A percentile compares a stretch with the other conserved stretches of the same genome.
These are phyloP conservation scores for Neogale vison DNA, from an alignment of 2,113 vertebrate species.

Conservation along the genomic window DNA sequence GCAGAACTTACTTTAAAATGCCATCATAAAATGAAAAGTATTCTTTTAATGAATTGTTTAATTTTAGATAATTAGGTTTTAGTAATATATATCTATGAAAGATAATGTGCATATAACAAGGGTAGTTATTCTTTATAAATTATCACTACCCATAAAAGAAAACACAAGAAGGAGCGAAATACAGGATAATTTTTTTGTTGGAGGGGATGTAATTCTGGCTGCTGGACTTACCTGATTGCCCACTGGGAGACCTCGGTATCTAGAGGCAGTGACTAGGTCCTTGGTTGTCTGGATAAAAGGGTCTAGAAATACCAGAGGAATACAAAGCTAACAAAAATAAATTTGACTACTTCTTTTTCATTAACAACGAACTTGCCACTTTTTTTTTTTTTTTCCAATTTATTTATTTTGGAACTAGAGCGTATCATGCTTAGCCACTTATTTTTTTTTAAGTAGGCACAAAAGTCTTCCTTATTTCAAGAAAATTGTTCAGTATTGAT, in stretches of 20 bases:
- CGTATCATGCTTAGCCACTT: too few relatives aligned
- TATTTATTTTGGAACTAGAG: too few relatives aligned
- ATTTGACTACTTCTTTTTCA: background rate
- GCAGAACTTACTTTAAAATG: background rate
- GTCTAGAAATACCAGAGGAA: background rate
- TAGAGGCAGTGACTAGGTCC: background rate
- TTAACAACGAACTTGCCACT: background rate
- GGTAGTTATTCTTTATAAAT: conserved; percentile 14
- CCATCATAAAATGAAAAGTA: background rate
- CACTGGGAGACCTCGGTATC: background rate
- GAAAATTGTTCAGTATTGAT: background rate
- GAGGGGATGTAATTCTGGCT: background rate
- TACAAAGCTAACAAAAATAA: background rate
- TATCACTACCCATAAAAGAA: background rate
- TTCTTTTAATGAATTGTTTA: background rate
- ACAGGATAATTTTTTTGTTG: background rate
- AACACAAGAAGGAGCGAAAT: background rate
- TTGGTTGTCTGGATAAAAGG: background rate
- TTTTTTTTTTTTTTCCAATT: conserved; percentile 13
- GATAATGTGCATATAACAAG: background rate
- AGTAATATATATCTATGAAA: background rate
- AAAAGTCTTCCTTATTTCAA: background rate
- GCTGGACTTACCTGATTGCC: background rate
- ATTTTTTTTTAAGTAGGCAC: background rate
- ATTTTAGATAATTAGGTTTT: background rate